Evolutionary conservation across 30 jellyfish, hydroid and myxozoan genomes (phyloP).

Genomic region (Aurelia sp.): DNA sequence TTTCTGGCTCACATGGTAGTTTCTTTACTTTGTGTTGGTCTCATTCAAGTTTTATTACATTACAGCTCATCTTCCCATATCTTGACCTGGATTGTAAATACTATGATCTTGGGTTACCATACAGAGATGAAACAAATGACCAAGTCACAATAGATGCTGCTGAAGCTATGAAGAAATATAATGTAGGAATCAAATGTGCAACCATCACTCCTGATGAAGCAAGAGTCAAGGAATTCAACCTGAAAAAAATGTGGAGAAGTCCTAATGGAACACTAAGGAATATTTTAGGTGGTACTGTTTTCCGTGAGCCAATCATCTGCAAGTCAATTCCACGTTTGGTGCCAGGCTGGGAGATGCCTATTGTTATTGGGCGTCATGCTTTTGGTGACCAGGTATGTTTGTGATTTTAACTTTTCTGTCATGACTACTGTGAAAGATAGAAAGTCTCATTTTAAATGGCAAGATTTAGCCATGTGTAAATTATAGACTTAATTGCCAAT

Average conservation of each 20-base stretch:
- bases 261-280: conserved; percentile 99
- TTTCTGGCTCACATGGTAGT: no score
- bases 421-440: no score
- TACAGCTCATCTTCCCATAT: conserved; percentile 75
- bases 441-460: no score
- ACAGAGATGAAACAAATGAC: conserved; percentile 98
- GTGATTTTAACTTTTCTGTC: no score
- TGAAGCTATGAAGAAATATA: conserved; percentile 89
- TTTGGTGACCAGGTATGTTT: conserved; percentile 97
- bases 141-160: conserved; percentile 98
- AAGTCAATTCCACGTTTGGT: conserved; percentile 94
- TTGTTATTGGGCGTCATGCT: conserved; percentile 99
- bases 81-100: conserved; percentile 93
- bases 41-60: no score
- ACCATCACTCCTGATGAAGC: conserved; percentile 99
- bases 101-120: conserved; percentile 97
- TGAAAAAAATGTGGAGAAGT: conserved; percentile 98
- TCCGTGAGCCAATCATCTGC: conserved; percentile 98
- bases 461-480: no score
- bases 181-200: conserved; percentile 99
- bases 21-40: no score
- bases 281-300: conserved; percentile 98
- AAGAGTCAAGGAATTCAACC: conserved; percentile 94
- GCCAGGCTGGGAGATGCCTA: conserved; percentile 99
- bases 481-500: no score